Evolutionary conservation across 2,888 invertebrate genomes (phyloP).

Genomic region (Oscheius sp.): DNA sequence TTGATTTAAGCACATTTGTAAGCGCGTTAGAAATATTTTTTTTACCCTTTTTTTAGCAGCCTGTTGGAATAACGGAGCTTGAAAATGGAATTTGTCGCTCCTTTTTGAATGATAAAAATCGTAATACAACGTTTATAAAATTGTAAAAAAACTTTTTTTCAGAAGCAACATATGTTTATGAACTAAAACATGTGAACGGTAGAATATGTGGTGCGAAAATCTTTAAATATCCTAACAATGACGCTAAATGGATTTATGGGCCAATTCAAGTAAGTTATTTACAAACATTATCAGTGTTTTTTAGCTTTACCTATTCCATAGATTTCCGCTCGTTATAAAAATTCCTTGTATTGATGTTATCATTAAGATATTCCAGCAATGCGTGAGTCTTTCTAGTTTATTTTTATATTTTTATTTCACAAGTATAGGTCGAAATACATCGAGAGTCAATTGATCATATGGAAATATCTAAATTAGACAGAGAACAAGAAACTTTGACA

Average conservation of each 20-base stretch:
- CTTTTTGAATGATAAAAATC: neutral
- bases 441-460: neutral
- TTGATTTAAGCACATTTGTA: neutral
- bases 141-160: neutral
- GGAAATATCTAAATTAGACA: slow-evolving; percentile 4
- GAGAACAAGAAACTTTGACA: neutral
- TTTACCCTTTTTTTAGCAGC: neutral
- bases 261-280: slow-evolving; percentile 6
- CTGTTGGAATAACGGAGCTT: neutral
- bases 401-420: neutral
- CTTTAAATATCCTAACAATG: slow-evolving; percentile 12
- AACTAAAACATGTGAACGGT: slow-evolving; percentile 10
- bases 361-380: neutral
- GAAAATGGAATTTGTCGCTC: neutral
- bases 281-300: neutral
- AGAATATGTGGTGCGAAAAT: slow-evolving; percentile 9
- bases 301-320: slow-evolving; percentile 15
- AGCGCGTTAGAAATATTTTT: neutral
- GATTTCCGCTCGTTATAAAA: slow-evolving; percentile 11
- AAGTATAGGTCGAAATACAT: slow-evolving; percentile 16
- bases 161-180: slow-evolving; percentile 7
- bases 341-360: slow-evolving; percentile 2
- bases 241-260: slow-evolving; percentile 27
- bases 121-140: neutral
- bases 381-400: neutral